phyloP scores from a whole-genome alignment of 2,888 invertebrate genomes.

The Drosophila nr. perissopoda region DNA sequence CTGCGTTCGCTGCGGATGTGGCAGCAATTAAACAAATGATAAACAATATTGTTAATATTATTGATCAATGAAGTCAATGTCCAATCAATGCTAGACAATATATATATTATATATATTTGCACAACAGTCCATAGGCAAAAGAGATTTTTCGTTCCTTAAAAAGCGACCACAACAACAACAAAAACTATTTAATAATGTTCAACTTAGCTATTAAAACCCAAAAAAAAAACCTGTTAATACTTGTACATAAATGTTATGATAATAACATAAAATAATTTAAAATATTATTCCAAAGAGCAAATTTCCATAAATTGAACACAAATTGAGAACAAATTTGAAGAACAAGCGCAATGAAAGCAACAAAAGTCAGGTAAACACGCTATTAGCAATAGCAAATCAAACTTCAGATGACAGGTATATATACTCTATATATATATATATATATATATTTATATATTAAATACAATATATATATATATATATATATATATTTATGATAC shows the following conservation, averaged over 20 bases:
- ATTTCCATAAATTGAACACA: slow-evolving; percentile 39
- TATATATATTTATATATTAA: slow-evolving; percentile 39
- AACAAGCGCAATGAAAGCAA: slow-evolving; percentile 61
- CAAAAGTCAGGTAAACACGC: slow-evolving; percentile 65
- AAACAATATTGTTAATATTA: slow-evolving; percentile 43
- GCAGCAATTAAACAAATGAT: slow-evolving; percentile 67
- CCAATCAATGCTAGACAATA: slow-evolving; percentile 60
- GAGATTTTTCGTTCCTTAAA: slow-evolving; percentile 38
- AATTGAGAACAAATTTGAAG: slow-evolving; percentile 5
- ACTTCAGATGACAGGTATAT: slow-evolving; percentile 51
- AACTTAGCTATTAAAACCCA: slow-evolving; percentile 46
- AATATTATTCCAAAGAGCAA: slow-evolving; percentile 67
- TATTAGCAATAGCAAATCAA: slow-evolving; percentile 40
- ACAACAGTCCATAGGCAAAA: slow-evolving; percentile 26
- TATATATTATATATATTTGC: slow-evolving; percentile 15
- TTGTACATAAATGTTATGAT: slow-evolving; percentile 56
- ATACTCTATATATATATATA: slow-evolving; percentile 44
- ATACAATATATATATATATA: slow-evolving; percentile 6
- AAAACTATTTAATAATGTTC: slow-evolving; percentile 58
- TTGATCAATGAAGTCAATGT: slow-evolving; percentile 33
- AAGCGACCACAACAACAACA: slow-evolving; percentile 44
- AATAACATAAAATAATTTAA: slow-evolving; percentile 37
- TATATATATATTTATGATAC: slow-evolving; percentile 25
- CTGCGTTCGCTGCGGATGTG: slow-evolving; percentile 79
- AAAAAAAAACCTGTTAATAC: slow-evolving; percentile 59